Percentiles rank a stretch among this genome's conserved stretches.
Evolutionary conservation across 2,888 invertebrate species (phyloP).

Genomic region (Strigamia transsilvanica): DNA sequence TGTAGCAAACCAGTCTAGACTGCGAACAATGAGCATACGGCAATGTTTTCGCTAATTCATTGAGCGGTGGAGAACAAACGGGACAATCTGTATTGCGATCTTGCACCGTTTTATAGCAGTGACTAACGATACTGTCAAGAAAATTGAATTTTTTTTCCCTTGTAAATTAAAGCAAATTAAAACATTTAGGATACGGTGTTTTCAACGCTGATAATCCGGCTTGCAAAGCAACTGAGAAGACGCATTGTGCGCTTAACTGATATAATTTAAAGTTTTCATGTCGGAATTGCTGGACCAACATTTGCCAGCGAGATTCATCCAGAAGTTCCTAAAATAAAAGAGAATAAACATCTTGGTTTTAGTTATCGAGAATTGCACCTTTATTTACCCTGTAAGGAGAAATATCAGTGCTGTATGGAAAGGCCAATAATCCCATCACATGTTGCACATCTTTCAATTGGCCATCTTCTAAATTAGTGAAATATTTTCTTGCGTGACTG

Average conservation of each 20-base stretch:
- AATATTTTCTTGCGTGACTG: conserved; percentile 90
- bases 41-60: conserved; percentile 82
- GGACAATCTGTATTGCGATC: conserved; percentile 85
- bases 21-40: conserved; percentile 95
- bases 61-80: conserved; percentile 88
- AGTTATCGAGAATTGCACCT: neutral
- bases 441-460: conserved; percentile 88
- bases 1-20: conserved; percentile 89
- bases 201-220: conserved; percentile 95
- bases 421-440: conserved; percentile 95
- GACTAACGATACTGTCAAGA: conserved; percentile 55
- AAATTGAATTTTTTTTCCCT: neutral
- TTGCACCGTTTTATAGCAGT: conserved; percentile 65
- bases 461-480: conserved; percentile 85
- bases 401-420: conserved; percentile 80
- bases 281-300: conserved; percentile 87
- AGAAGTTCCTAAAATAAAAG: conserved; percentile 65
- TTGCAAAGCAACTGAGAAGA: conserved; percentile 89
- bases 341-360: neutral
- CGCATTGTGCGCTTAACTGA: conserved; percentile 89
- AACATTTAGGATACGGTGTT: conserved; percentile 72
- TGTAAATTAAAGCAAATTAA: conserved; percentile 37
- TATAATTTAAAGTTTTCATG: conserved; percentile 93
- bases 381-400: conserved; percentile 58
- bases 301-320: conserved; percentile 79